phyloP scores from a whole-genome alignment of 1,140 invertebrate species.

The Trichomalopsis sarcophagae region DNA sequence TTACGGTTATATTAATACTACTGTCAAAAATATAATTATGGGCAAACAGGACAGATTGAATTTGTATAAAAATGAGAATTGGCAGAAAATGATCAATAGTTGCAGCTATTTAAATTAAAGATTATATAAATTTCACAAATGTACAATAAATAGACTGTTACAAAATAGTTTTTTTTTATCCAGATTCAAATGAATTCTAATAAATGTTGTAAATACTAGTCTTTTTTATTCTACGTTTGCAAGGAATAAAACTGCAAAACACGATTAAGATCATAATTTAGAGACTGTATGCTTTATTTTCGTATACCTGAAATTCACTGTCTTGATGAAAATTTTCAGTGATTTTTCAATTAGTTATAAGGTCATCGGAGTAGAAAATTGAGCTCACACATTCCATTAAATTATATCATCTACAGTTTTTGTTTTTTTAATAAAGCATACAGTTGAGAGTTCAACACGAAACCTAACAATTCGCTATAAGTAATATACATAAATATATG shows the following conservation, averaged over 20 bases:
- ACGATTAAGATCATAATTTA: not conserved
- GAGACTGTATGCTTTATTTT: not conserved
- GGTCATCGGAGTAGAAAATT: not conserved
- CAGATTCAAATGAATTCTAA: not conserved
- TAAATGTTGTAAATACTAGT: not conserved
- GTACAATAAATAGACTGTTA: constrained; percentile 10
- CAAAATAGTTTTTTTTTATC: not conserved
- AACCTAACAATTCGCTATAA: not conserved
- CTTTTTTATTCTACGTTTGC: not conserved
- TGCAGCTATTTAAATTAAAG: no score
- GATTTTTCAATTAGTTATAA: no score
- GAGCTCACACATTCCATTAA: not conserved
- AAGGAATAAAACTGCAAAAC: not conserved
- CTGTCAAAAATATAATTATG: not conserved
- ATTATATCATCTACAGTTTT: not conserved
- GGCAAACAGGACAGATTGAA: not conserved
- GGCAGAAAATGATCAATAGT: not conserved
- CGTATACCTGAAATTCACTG: no score
- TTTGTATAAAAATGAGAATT: not conserved
- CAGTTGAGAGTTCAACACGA: not conserved
- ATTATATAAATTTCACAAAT: no score
- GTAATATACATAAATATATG: no score
- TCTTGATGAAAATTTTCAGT: no score
- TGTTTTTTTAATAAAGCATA: not conserved
- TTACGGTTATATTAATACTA: not conserved